These are phyloP conservation scores for Mobula birostris DNA, from an alignment of 2,113 vertebrate species.

Conservation along the genomic window DNA sequence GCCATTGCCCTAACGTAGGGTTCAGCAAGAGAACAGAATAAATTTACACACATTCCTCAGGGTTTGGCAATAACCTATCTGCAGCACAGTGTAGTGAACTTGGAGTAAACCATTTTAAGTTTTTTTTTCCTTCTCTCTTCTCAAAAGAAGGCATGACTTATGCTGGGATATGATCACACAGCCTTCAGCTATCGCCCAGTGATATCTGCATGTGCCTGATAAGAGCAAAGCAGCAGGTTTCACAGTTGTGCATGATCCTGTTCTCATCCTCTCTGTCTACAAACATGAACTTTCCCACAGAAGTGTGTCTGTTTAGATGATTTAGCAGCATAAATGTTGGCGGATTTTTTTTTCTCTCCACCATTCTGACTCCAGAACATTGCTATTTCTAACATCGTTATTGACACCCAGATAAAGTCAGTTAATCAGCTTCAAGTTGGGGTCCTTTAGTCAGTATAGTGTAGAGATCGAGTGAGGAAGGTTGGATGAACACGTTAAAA, in stretches of 20 bases:
- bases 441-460: background rate
- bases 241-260: background rate
- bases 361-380: background rate
- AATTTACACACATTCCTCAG: background rate
- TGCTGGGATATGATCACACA: background rate
- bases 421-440: background rate
- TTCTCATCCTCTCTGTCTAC: background rate
- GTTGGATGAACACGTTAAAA: background rate
- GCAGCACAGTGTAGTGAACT: background rate
- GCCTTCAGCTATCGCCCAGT: background rate
- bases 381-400: background rate
- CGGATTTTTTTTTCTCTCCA: background rate
- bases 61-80: background rate
- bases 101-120: too few species aligned
- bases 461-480: background rate
- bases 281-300: background rate
- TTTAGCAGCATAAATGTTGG: background rate
- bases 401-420: too few species aligned
- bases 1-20: background rate
- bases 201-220: background rate
- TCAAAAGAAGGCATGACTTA: background rate
- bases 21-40: background rate
- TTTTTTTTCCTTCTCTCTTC: background rate
- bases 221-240: background rate
- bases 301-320: background rate